These are phyloP conservation scores for Peromyscus polionotus DNA, from an alignment of 2,113 vertebrate genomes.

Conservation along the genomic window DNA sequence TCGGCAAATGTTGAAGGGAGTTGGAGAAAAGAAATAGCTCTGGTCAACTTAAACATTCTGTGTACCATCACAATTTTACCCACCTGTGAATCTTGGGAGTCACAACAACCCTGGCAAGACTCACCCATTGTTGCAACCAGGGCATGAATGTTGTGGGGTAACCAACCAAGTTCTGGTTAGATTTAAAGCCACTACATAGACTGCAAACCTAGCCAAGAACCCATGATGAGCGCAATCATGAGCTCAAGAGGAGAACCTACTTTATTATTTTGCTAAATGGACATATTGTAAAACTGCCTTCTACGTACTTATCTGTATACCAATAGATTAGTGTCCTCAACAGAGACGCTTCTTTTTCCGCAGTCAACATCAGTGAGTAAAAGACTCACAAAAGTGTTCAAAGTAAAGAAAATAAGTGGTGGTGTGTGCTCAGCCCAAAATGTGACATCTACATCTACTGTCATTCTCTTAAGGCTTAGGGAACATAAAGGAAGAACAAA, in stretches of 20 bases:
- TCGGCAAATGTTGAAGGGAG: background rate
- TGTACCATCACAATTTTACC: background rate
- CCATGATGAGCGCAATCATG: fast-evolving
- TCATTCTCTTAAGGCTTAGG: background rate
- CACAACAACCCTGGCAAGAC: background rate
- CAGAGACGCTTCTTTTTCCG: background rate
- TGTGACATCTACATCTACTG: background rate
- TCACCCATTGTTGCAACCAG: background rate
- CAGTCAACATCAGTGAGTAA: background rate
- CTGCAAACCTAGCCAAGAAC: background rate
- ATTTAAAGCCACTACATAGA: background rate
- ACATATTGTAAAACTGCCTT: background rate
- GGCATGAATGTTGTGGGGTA: background rate
- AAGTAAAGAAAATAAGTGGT: background rate
- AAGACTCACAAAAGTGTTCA: background rate
- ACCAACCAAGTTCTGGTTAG: background rate
- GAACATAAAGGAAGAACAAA: background rate
- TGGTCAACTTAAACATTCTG: background rate
- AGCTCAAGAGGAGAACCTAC: background rate
- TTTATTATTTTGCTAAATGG: background rate
- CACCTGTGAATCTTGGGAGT: background rate
- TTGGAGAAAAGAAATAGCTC: background rate
- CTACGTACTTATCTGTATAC: background rate
- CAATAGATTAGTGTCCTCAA: background rate
- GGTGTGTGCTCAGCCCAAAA: background rate